Evolutionary conservation across 2,888 invertebrate species (phyloP).

Genomic region (Tenthredo scrophulariae): DNA sequence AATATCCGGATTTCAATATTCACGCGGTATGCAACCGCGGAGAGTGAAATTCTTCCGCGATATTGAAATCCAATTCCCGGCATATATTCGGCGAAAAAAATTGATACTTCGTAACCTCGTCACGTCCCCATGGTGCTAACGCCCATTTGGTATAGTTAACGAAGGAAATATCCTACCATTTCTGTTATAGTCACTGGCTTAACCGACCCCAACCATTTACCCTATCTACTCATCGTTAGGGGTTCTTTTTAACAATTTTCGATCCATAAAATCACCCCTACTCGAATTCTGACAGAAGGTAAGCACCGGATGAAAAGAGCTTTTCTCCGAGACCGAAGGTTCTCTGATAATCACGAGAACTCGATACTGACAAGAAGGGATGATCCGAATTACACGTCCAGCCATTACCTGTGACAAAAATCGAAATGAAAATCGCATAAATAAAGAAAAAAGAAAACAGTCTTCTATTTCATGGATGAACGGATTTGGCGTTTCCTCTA

Average conservation of each 20-base stretch:
- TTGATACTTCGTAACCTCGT: not conserved
- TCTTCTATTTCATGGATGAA: not conserved
- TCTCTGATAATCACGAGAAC: not conserved
- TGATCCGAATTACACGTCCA: not conserved
- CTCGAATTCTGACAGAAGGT: not conserved
- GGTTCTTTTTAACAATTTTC: not conserved
- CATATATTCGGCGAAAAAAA: not conserved
- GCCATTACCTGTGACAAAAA: not conserved
- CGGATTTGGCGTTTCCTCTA: not conserved
- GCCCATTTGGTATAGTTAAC: not conserved
- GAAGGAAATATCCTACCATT: not conserved
- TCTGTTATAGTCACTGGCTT: too few relatives aligned
- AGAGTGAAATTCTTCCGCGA: not conserved
- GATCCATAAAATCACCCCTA: not conserved
- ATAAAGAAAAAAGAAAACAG: not conserved
- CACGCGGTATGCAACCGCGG: not conserved
- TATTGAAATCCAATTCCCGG: not conserved
- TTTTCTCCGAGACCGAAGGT: not conserved
- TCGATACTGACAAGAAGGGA: not conserved
- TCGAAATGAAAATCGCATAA: not conserved
- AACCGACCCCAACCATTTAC: not conserved
- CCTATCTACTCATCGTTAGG: not conserved
- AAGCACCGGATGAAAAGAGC: not conserved
- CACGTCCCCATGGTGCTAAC: not conserved
- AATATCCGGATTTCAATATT: not conserved